A percentile compares a stretch with the other conserved stretches of the same genome.
Evolutionary conservation across 2,113 vertebrate species (phyloP).

Genomic region (Vidua macroura): DNA sequence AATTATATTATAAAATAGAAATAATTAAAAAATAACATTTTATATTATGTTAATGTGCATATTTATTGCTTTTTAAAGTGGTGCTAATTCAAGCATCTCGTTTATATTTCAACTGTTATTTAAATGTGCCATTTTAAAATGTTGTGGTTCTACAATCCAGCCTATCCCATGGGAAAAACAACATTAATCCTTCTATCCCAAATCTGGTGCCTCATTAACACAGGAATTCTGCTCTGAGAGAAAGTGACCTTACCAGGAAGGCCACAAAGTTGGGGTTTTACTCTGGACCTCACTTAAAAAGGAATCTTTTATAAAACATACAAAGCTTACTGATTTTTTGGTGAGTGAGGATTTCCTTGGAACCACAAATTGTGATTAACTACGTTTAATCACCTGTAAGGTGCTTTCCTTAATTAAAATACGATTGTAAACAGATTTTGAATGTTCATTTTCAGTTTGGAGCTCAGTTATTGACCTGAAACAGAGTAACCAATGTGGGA

Average conservation of each 20-base stretch:
- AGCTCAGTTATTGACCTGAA: not conserved
- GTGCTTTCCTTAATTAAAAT: not conserved
- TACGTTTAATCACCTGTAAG: not conserved
- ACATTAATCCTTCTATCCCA: accelerated
- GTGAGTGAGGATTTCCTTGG: not conserved
- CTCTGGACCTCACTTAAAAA: accelerated
- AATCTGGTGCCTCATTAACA: accelerated
- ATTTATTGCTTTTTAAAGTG: not conserved
- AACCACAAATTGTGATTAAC: not conserved
- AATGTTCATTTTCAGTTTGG: not conserved
- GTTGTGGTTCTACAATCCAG: accelerated
- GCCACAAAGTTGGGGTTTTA: not conserved
- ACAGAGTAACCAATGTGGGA: not conserved
- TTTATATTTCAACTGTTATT: accelerated
- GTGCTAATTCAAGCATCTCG: not conserved
- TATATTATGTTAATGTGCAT: not conserved
- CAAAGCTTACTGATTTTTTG: not conserved
- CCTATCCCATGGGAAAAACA: not conserved
- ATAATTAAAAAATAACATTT: not conserved
- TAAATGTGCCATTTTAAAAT: not conserved
- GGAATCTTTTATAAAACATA: accelerated
- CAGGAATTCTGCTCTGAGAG: not conserved
- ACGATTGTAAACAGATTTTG: not conserved
- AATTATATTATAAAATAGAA: not conserved
- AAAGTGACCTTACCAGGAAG: accelerated